Evolutionary conservation across 2,888 invertebrate species (phyloP), one percentile per base, ranked within the genome.

Genomic region (Spodoptera exigua): DNA sequence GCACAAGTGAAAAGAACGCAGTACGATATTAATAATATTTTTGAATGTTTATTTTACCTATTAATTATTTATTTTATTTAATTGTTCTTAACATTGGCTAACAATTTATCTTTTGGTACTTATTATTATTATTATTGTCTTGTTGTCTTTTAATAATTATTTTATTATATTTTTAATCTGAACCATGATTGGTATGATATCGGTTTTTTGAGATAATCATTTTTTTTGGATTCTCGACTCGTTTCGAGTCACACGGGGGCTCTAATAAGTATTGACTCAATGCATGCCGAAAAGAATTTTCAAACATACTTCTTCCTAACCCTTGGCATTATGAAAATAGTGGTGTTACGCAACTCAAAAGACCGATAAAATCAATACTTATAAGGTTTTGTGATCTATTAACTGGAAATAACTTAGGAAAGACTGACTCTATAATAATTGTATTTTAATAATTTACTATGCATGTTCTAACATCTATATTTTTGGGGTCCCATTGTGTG

Each of bases 1-100:
- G 85, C 88, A 34, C 94, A 94, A 89, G 94, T 94, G 76, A 94
- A 94, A 89, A 77, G 94, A 76, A 93, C 94, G 80, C 94, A 94
- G 94, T 94, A 94, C 86, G 92, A 81, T 80, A 55, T 10, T 74
- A 63, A 79, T 76, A 79, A 76, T 75, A 77, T 69, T 79, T 73
- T 76, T 82, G 71, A 80, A 76, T 83, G 74, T 65, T 81, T 78
- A 69, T 76, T 74, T 68, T 66, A 67, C 66, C 60, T 27, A 14
- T 51, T 47, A 58, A 18, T 35, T 59, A 59, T 39, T 51, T 27
- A 27, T 51, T 13, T 18, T 63, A 51, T 61, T 37, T 60, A n/a
- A 39, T 36, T 62, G 41, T 55, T 9, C 4, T 9, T 27, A 27
- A 27, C 52, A 16, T 62, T 40, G 21, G 49, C 56, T 74, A 69